Percentiles rank a stretch among this genome's conserved stretches.
phyloP scores from a whole-genome alignment of 2,888 invertebrate species.

The Congeria kusceri region DNA sequence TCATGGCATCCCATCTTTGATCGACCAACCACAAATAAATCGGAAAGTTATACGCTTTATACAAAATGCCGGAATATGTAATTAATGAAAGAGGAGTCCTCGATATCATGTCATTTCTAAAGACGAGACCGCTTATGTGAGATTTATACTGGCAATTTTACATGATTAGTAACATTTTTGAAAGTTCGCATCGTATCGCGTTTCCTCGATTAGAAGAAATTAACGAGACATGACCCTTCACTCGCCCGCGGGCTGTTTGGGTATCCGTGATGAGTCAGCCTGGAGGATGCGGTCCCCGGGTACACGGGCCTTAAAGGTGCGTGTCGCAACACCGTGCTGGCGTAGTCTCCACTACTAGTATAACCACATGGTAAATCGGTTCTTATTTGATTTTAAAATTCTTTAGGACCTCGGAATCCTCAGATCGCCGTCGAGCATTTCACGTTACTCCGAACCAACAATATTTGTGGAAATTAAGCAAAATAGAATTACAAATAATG shows the following conservation, averaged over 20 bases:
- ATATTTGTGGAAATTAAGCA: too few relatives aligned
- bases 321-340: too few relatives aligned
- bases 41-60: slow-evolving; percentile 36
- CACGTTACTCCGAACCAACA: too few relatives aligned
- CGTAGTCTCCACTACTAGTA: too few relatives aligned
- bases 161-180: slow-evolving; percentile 62
- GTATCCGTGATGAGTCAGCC: background rate
- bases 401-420: too few relatives aligned
- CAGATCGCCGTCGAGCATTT: too few relatives aligned
- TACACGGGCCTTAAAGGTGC: too few relatives aligned
- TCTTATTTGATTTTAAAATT: too few relatives aligned
- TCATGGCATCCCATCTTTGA: background rate
- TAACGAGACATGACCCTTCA: slow-evolving; percentile 41
- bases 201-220: slow-evolving; percentile 49
- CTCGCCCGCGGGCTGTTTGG: background rate
- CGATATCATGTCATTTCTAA: slow-evolving; percentile 41
- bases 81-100: slow-evolving; percentile 38
- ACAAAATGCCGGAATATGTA: slow-evolving; percentile 30
- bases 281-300: too few relatives aligned
- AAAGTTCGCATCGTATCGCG: slow-evolving; percentile 59
- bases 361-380: too few relatives aligned
- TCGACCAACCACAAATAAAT: slow-evolving; percentile 10
- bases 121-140: slow-evolving; percentile 45
- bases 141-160: slow-evolving; percentile 47
- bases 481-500: too few relatives aligned